phyloP scores from a whole-genome alignment of 1,140 invertebrate genomes.

The Melitaea cinxia region DNA sequence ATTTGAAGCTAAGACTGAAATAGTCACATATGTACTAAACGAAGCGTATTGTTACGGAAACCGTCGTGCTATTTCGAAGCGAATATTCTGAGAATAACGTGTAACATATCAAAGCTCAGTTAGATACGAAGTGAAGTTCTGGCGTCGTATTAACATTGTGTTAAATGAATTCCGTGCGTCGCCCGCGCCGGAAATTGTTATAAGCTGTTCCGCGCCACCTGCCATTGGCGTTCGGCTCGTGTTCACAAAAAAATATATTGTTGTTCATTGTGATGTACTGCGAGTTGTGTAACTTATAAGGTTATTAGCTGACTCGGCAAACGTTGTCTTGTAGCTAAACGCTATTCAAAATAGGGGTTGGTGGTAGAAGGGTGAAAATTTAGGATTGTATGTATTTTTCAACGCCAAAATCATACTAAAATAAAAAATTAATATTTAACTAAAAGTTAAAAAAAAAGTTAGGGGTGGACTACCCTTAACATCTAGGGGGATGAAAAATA shows the following conservation, averaged over 20 bases:
- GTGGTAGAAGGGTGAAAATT: too few species aligned
- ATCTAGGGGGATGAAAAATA: too few species aligned
- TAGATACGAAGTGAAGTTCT: neutral
- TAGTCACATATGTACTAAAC: too few species aligned
- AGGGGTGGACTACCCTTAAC: too few species aligned
- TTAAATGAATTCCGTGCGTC: constrained; percentile 17
- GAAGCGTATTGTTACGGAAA: neutral
- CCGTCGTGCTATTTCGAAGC: neutral
- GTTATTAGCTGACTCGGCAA: too few species aligned
- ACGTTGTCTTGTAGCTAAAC: too few species aligned
- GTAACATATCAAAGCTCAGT: neutral
- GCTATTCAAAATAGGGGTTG: too few species aligned
- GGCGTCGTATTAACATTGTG: too few species aligned
- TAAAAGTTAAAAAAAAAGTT: too few species aligned
- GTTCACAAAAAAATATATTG: constrained; percentile 18
- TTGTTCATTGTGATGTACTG: neutral
- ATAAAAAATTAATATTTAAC: too few species aligned
- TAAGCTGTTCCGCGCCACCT: constrained; percentile 24
- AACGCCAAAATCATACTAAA: neutral
- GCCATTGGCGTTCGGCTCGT: constrained; percentile 23
- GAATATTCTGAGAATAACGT: neutral
- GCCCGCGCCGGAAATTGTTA: constrained; percentile 34
- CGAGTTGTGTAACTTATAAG: neutral
- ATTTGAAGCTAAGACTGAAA: too few species aligned
- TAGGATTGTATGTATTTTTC: too few species aligned